phyloP scores from a whole-genome alignment of 2,113 vertebrate genomes.

The Falcunculus frontatus region DNA sequence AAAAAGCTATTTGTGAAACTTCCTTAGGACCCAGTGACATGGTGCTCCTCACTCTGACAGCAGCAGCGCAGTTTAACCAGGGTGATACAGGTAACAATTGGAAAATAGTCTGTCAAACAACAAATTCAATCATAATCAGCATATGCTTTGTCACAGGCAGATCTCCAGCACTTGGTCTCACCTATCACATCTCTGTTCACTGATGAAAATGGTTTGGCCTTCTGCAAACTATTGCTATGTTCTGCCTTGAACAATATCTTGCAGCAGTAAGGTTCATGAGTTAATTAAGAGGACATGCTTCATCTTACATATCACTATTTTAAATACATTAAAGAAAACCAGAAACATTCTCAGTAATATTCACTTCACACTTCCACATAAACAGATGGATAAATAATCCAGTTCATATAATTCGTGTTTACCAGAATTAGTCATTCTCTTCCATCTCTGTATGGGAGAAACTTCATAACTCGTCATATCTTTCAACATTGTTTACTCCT shows the following conservation, averaged over 20 bases:
- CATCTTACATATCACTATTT: neutral
- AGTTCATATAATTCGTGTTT: neutral
- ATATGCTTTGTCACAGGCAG: neutral
- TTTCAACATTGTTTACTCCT: neutral
- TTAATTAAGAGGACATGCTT: neutral
- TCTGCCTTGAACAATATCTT: neutral
- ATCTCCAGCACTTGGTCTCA: neutral
- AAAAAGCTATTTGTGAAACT: neutral
- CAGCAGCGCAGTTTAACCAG: neutral
- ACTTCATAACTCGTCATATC: neutral
- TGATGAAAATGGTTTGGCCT: neutral
- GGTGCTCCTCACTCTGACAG: neutral
- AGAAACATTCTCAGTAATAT: neutral
- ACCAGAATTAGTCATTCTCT: neutral
- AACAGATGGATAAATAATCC: neutral
- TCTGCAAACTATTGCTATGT: neutral
- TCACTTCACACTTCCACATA: neutral
- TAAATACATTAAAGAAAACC: neutral
- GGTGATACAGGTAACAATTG: neutral
- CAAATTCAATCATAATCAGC: neutral
- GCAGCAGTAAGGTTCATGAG: neutral
- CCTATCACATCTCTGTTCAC: neutral
- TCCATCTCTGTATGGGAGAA: neutral
- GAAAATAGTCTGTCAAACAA: neutral
- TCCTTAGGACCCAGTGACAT: neutral